Percentiles rank a stretch among this genome's conserved stretches.
These are phyloP conservation scores for Picus viridis DNA, from an alignment of 2,797 vertebrate species.

Conservation along the genomic window DNA sequence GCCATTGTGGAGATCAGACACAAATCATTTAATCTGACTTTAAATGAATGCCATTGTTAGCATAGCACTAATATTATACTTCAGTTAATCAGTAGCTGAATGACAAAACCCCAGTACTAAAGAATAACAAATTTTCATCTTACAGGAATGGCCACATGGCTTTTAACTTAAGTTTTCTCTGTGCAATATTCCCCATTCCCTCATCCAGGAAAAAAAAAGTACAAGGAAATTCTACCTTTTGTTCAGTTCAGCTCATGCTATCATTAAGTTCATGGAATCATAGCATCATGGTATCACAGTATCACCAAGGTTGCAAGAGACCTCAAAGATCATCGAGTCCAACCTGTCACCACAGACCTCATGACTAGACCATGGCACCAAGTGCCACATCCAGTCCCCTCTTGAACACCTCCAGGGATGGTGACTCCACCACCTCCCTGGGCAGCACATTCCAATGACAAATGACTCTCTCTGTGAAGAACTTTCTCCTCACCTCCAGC, in stretches of 20 bases:
- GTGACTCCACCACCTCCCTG: too few relatives aligned
- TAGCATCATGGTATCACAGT: background rate
- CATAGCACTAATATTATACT: background rate
- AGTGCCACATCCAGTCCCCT: too few relatives aligned
- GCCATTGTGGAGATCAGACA: background rate
- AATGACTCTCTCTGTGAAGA: too few relatives aligned
- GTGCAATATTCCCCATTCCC: background rate
- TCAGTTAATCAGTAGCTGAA: background rate
- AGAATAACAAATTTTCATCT: background rate
- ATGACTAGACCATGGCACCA: too few relatives aligned
- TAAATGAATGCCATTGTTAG: background rate
- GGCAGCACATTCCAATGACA: too few relatives aligned
- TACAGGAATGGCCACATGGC: fast-evolving
- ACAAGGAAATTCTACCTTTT: background rate
- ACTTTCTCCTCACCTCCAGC: too few relatives aligned
- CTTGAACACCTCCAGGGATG: too few relatives aligned
- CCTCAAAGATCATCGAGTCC: too few relatives aligned
- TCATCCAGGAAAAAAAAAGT: background rate
- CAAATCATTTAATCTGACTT: background rate
- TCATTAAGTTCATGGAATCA: background rate
- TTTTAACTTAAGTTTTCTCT: background rate
- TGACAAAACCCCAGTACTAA: background rate
- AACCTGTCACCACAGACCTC: too few relatives aligned
- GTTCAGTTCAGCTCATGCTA: background rate
- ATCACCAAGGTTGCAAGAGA: background rate